Base-by-base conservation (phyloP, 2,113 vertebrate genomes). In the Nycticorax nycticorax region DNA sequence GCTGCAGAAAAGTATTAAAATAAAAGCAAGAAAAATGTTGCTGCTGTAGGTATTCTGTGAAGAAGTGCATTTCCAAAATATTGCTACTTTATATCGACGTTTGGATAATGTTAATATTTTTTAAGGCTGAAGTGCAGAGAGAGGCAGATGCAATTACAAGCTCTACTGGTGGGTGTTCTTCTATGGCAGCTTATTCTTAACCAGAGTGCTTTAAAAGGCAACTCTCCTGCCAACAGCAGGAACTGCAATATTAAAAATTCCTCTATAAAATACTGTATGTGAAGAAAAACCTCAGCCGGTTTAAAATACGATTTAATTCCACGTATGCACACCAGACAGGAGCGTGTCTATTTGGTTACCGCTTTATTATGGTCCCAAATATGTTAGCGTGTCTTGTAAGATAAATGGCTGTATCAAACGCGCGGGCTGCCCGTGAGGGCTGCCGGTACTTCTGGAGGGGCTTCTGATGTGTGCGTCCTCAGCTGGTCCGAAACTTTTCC, bases 371-470 rank as follows among this genome's bases (percentile, higher is more conserved):
- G 56, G 63, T 83, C 48, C 4, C 50, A 93, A 95, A 77, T 12
- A 82, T 4, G 53, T 85, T 47, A 47, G 88, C 3, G 27, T 19
- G 21, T 66, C 56, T 69, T 89, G 74, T 15, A 78, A 85, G 94
- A 71, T 68, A 63, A 81, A 78, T 74, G 86, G 89, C 48, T 74
- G 79, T 68, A 60, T 88, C 78, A 67, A 69, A 48, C 12, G 30
- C 93, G 90, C 26, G 50, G n/a, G 45, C 39, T 92, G 94, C 80
- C 88, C 59, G 55, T 18, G 30, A 97, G 83, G 89, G 75, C 79
- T 50, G 37, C 32, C 41, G 21, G 85, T 85, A 68, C 81, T 75
- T 94, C 93, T 88, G 52, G 85, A 89, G 77, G 84, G 60, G 19
- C 59, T 84, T 75, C 92, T 82, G 76, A 93, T 45, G 45, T 30